These are phyloP conservation scores for Listronotus oregonensis DNA, from an alignment of 1,140 invertebrate species.

Conservation along the genomic window DNA sequence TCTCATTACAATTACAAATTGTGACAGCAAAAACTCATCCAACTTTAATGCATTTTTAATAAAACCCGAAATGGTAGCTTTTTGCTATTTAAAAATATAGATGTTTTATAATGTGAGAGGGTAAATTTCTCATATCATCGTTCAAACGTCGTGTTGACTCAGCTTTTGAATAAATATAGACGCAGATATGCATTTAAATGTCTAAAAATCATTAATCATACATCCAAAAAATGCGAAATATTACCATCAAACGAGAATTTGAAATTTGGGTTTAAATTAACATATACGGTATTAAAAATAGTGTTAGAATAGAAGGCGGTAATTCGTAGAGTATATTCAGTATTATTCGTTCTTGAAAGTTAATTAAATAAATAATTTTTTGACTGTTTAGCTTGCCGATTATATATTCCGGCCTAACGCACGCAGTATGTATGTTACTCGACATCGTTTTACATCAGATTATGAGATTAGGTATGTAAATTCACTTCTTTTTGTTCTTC, in stretches of 20 bases:
- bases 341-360: too few relatives aligned
- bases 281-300: not conserved
- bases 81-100: conserved; percentile 35
- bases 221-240: conserved; percentile 28
- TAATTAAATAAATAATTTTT: too few relatives aligned
- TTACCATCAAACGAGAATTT: conserved; percentile 15
- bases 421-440: too few relatives aligned
- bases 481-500: too few relatives aligned
- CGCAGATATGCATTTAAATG: conserved; percentile 32
- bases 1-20: too few relatives aligned
- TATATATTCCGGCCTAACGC: too few relatives aligned
- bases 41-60: conserved; percentile 33
- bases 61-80: conserved; percentile 18
- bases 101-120: conserved; percentile 28
- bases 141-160: conserved; percentile 30
- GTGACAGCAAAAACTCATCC: not conserved
- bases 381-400: too few relatives aligned
- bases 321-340: too few relatives aligned
- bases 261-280: conserved; percentile 7
- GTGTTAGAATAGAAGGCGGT: not conserved
- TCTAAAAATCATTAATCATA: conserved; percentile 37
- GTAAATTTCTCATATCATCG: conserved; percentile 35
- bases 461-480: too few relatives aligned
- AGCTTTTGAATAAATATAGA: conserved; percentile 38
- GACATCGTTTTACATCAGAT: too few relatives aligned